Conservation (phyloP, 2,797 vertebrate genomes). For the Megaceryle alcyon region DNA sequence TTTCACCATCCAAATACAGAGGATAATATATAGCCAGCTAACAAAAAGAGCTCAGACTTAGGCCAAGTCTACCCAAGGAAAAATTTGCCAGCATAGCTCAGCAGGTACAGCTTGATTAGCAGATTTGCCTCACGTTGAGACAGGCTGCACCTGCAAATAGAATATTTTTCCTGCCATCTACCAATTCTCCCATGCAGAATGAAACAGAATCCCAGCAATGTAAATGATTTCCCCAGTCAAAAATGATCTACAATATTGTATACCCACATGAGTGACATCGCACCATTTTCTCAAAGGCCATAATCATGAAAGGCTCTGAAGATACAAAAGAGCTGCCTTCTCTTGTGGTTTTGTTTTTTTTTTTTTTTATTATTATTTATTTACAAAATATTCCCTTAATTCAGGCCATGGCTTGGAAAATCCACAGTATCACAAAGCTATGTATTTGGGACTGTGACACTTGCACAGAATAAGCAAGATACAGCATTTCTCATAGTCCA, state of each 20-base stretch:
- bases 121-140: not conserved
- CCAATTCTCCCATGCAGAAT: not conserved
- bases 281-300: not conserved
- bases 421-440: not conserved
- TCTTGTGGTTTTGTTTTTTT: not conserved
- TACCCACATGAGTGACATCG: not conserved
- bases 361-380: not conserved
- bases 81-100: not conserved
- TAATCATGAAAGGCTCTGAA: not conserved
- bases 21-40: not conserved
- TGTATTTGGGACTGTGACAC: not conserved
- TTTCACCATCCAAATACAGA: not conserved
- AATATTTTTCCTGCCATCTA: not conserved
- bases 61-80: not conserved
- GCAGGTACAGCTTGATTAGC: slow-evolving; percentile 42
- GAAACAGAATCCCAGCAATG: not conserved
- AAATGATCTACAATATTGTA: not conserved
- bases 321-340: not conserved
- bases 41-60: not conserved
- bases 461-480: not conserved
- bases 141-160: slow-evolving; percentile 7
- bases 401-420: not conserved
- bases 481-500: not conserved
- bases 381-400: not conserved
- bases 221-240: not conserved